Evolutionary conservation across 2,113 vertebrate species (phyloP), one percentile per base, ranked within the genome.

Genomic region (Lipotes vexillifer): DNA sequence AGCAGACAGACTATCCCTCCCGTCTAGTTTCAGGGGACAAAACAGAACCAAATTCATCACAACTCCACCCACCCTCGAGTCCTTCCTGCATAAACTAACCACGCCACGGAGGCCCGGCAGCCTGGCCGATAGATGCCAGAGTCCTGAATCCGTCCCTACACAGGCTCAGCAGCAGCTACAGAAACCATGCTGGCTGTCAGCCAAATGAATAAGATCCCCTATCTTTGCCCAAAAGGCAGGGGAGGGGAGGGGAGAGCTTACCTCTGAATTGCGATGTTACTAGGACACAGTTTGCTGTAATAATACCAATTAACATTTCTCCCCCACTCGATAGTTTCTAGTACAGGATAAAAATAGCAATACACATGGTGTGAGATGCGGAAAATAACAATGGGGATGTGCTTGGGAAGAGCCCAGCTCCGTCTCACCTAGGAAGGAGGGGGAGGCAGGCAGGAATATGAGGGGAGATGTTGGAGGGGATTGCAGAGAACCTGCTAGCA

Each of bases 231-330:
- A 96, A 93, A 98, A 98, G 90, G 97, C 89, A 98, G 96, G 94
- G 74, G 92, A 82, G 71, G 52, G 74, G 90, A 46, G 33, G 4
- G 83, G 0, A 49, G 98, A 96, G 94, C 18, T 96, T 97, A 97
- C 96, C 0, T 97, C 95, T 74, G 81, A 98, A 98, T 97, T 97
- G 93, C 97, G 94, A 90, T 80, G 94, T 98, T 98, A 98, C 97
- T 97, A 95, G 98, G 97, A 97, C 98, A 97, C 97, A 74, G 5
- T 98, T 98, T 98, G 97, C 97, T 97, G 97, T 97, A 98, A 98
- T 98, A 98, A 98, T 96, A 97, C 82, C 97, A 97, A 98, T 99
- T 99, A 98, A 98, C 97, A 98, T 97, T 98, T 98, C 98, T 97
- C 97, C 96, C 97, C 96, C 96, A 98, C 96, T 98, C 98, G 96